A percentile compares a stretch with the other conserved stretches of the same genome.
These are phyloP conservation scores for Thinocorus orbignyianus DNA, from an alignment of 2,113 vertebrate genomes.

Conservation along the genomic window DNA sequence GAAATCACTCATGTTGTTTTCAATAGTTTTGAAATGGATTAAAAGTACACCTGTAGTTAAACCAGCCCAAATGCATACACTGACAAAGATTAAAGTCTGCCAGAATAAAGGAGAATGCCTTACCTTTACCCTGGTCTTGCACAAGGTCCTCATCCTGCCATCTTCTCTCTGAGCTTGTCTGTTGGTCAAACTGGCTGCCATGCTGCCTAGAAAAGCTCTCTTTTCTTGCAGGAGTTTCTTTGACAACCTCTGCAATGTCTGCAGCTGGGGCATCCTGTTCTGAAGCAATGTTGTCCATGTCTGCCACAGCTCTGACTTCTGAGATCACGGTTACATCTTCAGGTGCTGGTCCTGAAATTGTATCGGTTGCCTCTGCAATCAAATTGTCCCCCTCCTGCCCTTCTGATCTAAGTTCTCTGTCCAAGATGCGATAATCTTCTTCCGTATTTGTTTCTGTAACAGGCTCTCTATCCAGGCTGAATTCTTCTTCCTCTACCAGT, in stretches of 20 bases:
- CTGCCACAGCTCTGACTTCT: neutral
- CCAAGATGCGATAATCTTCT: neutral
- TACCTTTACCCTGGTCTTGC: constrained; percentile 23
- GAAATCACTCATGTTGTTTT: neutral
- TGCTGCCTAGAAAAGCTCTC: neutral
- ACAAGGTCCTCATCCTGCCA: neutral
- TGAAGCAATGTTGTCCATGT: neutral
- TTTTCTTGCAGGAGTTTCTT: neutral
- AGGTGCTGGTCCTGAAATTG: neutral
- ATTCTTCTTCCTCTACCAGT: neutral
- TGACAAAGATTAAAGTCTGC: neutral
- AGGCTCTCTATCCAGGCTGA: neutral
- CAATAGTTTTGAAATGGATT: constrained; percentile 1
- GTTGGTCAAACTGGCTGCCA: neutral
- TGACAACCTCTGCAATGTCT: neutral
- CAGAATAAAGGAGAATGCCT: neutral
- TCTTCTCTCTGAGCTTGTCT: neutral
- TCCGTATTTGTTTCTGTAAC: neutral
- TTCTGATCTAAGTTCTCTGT: neutral
- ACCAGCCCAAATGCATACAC: neutral
- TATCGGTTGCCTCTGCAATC: neutral
- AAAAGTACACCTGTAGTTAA: neutral
- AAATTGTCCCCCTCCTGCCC: neutral
- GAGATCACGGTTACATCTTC: neutral
- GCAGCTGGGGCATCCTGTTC: neutral